Evolutionary conservation across 2,888 invertebrate species (phyloP).

Genomic region (Platycheirus albimanus): DNA sequence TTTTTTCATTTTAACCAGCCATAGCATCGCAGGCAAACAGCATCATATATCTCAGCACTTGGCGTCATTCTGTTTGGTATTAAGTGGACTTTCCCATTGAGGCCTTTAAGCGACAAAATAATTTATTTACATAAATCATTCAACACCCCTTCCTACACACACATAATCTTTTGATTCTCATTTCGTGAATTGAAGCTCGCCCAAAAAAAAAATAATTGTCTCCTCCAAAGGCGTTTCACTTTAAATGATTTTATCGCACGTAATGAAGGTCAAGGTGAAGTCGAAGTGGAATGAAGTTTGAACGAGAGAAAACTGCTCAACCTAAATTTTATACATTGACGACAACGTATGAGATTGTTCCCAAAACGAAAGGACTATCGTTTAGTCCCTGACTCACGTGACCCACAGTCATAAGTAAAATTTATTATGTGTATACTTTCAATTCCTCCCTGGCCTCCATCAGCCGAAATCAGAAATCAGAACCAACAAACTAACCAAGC

Average conservation of each 20-base stretch:
- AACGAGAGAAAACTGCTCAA: constrained; percentile 19
- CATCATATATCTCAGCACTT: constrained; percentile 9
- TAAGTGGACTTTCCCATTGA: constrained; percentile 63
- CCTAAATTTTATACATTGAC: not conserved
- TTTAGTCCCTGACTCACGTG: constrained; percentile 61
- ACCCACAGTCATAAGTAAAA: constrained; percentile 69
- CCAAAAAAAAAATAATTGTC: constrained; percentile 33
- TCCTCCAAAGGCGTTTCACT: constrained; percentile 50
- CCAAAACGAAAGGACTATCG: constrained; percentile 41
- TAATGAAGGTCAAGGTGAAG: constrained; percentile 70
- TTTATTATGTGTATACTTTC: constrained; percentile 51
- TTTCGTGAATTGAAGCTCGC: constrained; percentile 34
- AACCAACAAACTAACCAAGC: too few relatives aligned
- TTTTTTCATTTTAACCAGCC: constrained; percentile 29
- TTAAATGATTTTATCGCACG: constrained; percentile 60
- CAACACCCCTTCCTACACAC: constrained; percentile 54
- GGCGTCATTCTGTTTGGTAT: constrained; percentile 41
- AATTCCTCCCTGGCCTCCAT: constrained; percentile 8
- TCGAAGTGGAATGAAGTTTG: not conserved
- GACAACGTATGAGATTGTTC: not conserved
- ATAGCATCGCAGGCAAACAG: constrained; percentile 1
- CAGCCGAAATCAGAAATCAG: not conserved
- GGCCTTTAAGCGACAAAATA: constrained; percentile 41
- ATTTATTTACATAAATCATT: constrained; percentile 70
- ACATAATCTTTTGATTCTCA: constrained; percentile 28